Conservation (phyloP, 2,113 vertebrate genomes). For the Brachypteracias leptosomus region DNA sequence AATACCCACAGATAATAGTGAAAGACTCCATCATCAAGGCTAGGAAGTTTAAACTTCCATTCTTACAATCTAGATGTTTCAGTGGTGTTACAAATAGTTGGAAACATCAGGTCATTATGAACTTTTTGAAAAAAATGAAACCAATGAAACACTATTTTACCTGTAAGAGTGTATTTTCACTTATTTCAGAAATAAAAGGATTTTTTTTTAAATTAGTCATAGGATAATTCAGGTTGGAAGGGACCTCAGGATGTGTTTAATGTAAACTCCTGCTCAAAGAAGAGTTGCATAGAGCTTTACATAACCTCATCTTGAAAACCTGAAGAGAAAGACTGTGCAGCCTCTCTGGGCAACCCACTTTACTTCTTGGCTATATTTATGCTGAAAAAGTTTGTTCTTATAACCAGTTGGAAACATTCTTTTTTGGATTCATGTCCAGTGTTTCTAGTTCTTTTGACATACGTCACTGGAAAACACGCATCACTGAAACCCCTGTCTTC, state of each 20-base stretch:
- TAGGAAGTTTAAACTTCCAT: not conserved
- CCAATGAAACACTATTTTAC: not conserved
- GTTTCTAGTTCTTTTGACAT: not conserved
- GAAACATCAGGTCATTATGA: not conserved
- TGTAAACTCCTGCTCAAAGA: not conserved
- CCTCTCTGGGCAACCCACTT: not conserved
- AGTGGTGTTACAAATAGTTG: not conserved
- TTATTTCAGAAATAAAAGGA: not conserved
- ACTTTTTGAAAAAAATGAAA: not conserved
- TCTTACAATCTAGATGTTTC: not conserved
- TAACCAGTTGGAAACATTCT: not conserved
- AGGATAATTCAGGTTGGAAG: not conserved
- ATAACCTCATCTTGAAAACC: not conserved
- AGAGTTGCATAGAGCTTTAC: not conserved
- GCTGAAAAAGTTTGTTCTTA: not conserved
- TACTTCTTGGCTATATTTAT: not conserved
- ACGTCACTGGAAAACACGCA: not conserved
- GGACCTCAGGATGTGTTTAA: not conserved
- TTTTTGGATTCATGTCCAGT: not conserved
- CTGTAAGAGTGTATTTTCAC: not conserved
- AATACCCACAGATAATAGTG: not conserved
- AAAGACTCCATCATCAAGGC: not conserved
- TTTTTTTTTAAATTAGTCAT: not conserved
- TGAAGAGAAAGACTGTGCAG: not conserved
- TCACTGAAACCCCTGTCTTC: not conserved